phyloP scores from a whole-genome alignment of 92 coral and sea anemone species.

The Galaxea fascicularis region DNA sequence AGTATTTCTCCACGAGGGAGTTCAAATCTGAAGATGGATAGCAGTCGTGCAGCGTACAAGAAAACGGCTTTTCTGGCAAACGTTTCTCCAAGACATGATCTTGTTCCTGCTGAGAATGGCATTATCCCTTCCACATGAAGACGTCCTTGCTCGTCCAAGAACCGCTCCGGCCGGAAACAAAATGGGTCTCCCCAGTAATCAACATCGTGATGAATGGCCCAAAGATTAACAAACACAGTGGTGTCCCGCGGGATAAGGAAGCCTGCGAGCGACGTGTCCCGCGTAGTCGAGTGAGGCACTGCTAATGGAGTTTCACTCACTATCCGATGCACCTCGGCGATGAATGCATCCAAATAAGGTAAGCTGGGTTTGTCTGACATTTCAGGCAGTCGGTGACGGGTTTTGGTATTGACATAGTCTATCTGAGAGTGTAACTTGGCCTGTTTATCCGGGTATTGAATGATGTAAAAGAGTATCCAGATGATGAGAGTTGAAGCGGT shows the following conservation, averaged over 20 bases:
- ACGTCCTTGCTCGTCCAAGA: slow-evolving; percentile 34
- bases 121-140: slow-evolving; percentile 11
- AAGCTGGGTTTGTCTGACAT: slow-evolving; percentile 66
- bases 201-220: slow-evolving; percentile 81
- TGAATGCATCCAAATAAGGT: slow-evolving; percentile 73
- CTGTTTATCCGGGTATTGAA: slow-evolving; percentile 73
- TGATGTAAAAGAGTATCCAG: slow-evolving; percentile 61
- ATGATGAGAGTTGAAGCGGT: slow-evolving; percentile 62
- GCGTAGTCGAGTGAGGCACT: slow-evolving; percentile 67
- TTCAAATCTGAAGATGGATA: slow-evolving; percentile 28
- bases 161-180: slow-evolving; percentile 41
- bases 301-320: slow-evolving; percentile 72
- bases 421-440: slow-evolving; percentile 66
- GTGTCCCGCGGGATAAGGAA: slow-evolving; percentile 73
- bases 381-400: slow-evolving; percentile 43
- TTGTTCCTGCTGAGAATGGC: slow-evolving; percentile 29
- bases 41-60: slow-evolving; percentile 20
- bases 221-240: slow-evolving; percentile 72
- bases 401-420: slow-evolving; percentile 47
- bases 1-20: slow-evolving; percentile 7
- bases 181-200: slow-evolving; percentile 66
- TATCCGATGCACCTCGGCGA: slow-evolving; percentile 64
- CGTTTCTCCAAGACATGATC: slow-evolving; percentile 20
- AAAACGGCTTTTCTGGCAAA: slow-evolving; percentile 26
- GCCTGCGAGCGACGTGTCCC: slow-evolving; percentile 69